phyloP scores from a whole-genome alignment of 2,797 vertebrate species.

The Characodon lateralis region DNA sequence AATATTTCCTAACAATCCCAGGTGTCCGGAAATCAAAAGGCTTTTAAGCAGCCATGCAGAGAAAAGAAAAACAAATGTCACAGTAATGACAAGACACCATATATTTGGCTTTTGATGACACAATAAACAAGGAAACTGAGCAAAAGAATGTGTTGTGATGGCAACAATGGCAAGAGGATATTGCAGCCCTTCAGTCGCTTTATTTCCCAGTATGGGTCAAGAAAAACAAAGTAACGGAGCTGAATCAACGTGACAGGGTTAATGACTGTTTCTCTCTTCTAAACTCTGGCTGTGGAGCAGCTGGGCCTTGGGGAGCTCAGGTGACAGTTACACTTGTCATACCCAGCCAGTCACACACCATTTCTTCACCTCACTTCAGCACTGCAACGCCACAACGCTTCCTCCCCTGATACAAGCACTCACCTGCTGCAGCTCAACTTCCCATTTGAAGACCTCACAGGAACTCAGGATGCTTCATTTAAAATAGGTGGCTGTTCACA shows the following conservation, averaged over 20 bases:
- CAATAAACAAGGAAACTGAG: constrained; percentile 58
- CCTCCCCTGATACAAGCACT: constrained; percentile 42
- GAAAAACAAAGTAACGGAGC: constrained; percentile 55
- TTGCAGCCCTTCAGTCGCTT: constrained; percentile 52
- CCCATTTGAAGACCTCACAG: constrained; percentile 42
- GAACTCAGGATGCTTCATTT: constrained; percentile 27
- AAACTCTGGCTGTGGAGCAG: constrained; percentile 69
- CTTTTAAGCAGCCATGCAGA: constrained; percentile 57
- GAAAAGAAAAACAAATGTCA: constrained; percentile 69
- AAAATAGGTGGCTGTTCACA: constrained; percentile 39
- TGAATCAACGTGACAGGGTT: constrained; percentile 79
- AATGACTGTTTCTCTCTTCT: constrained; percentile 74
- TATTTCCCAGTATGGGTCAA: constrained; percentile 63
- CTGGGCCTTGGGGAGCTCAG: constrained; percentile 67
- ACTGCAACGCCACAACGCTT: constrained; percentile 21
- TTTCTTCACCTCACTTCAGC: constrained; percentile 64
- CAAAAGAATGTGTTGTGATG: constrained; percentile 31
- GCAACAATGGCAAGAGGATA: constrained; percentile 46
- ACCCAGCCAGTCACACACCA: constrained; percentile 72
- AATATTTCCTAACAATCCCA: constrained; percentile 62
- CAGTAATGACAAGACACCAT: constrained; percentile 63
- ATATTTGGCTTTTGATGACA: constrained; percentile 60
- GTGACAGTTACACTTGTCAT: constrained; percentile 77
- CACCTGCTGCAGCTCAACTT: constrained; percentile 25
- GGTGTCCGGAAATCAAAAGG: constrained; percentile 71